Evolutionary conservation across 2,888 invertebrate genomes (phyloP).

Genomic region (Ichneumoninae sp.): DNA sequence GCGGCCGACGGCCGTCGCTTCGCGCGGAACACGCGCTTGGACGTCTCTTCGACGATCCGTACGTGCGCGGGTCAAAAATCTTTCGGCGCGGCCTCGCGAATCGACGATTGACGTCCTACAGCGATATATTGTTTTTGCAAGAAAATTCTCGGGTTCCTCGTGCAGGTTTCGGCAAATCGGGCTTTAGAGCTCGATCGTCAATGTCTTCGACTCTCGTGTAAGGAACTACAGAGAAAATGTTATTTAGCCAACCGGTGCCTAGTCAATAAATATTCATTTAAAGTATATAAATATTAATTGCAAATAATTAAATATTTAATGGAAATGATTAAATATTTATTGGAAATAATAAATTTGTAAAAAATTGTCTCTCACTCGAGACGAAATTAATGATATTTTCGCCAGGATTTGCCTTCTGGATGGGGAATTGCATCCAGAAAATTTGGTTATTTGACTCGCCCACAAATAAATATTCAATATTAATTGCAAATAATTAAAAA

Average conservation of each 20-base stretch:
- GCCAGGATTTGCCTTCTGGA: constrained; percentile 17
- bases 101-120: constrained; percentile 60
- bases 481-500: too few species aligned
- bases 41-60: constrained; percentile 59
- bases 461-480: too few species aligned
- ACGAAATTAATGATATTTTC: constrained; percentile 44
- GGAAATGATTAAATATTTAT: too few species aligned
- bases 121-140: constrained; percentile 59
- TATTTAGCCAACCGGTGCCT: not conserved
- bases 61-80: constrained; percentile 46
- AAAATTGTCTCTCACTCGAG: not conserved
- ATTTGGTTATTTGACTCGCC: too few species aligned
- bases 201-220: constrained; percentile 8
- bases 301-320: too few species aligned
- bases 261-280: not conserved
- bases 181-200: constrained; percentile 9
- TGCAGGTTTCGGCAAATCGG: constrained; percentile 23
- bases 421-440: not conserved
- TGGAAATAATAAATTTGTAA: too few species aligned
- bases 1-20: constrained; percentile 81
- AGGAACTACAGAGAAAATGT: not conserved
- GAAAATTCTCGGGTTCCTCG: constrained; percentile 34
- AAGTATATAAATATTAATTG: too few species aligned
- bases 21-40: constrained; percentile 70
- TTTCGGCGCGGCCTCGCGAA: constrained; percentile 40